phyloP scores from a whole-genome alignment of 1,140 invertebrate genomes.

The Aricia agestis region DNA sequence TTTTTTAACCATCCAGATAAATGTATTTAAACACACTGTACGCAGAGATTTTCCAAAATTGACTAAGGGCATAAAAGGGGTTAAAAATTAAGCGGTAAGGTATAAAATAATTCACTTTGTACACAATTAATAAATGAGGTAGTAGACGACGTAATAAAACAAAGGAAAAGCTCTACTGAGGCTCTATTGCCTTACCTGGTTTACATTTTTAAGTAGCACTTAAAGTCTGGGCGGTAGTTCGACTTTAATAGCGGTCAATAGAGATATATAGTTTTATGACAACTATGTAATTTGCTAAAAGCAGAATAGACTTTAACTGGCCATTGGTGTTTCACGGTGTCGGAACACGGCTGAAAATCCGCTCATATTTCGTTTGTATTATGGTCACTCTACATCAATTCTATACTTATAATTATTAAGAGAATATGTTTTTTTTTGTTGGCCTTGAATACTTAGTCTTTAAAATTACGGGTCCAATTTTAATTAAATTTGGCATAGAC shows the following conservation, averaged over 20 bases:
- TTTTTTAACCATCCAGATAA: too few species aligned
- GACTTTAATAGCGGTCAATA: constrained; percentile 3
- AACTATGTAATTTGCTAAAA: background rate
- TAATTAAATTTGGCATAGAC: too few species aligned
- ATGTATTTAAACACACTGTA: too few species aligned
- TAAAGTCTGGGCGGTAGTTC: background rate
- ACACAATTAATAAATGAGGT: background rate
- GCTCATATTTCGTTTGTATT: too few species aligned
- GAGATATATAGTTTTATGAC: constrained; percentile 3
- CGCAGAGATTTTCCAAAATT: background rate
- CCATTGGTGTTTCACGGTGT: background rate
- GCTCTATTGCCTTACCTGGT: constrained; percentile 7
- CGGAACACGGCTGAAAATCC: too few species aligned
- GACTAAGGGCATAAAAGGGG: background rate
- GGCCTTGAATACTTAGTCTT: too few species aligned
- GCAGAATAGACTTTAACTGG: background rate
- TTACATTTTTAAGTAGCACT: background rate
- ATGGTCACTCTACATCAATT: too few species aligned
- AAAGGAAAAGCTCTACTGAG: constrained; percentile 1
- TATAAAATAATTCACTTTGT: background rate
- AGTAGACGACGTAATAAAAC: background rate
- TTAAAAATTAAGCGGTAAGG: background rate
- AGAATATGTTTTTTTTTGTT: too few species aligned
- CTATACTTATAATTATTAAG: too few species aligned
- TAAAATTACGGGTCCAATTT: too few species aligned